A percentile compares a stretch with the other conserved stretches of the same genome.
These are phyloP conservation scores for Diplodus sargus DNA, from an alignment of 2,797 vertebrate species.

Conservation along the genomic window DNA sequence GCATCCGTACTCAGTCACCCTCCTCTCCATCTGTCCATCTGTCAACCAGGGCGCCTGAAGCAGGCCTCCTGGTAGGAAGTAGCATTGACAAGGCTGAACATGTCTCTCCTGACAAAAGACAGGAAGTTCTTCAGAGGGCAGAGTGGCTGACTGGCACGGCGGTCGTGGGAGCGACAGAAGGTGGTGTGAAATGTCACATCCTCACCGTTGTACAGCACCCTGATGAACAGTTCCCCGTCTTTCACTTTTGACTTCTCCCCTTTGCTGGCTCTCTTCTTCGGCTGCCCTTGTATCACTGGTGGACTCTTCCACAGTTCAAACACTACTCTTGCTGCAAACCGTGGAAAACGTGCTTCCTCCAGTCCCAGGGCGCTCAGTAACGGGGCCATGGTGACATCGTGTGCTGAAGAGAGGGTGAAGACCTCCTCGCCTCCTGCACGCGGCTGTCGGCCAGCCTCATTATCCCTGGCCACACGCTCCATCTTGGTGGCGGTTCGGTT, in stretches of 20 bases:
- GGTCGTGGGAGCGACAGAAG: slow-evolving; percentile 89
- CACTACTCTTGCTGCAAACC: slow-evolving; percentile 94
- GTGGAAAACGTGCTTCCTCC: slow-evolving; percentile 90
- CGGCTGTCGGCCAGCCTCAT: slow-evolving; percentile 35
- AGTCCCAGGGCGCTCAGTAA: slow-evolving; percentile 94
- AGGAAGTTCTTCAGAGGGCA: slow-evolving; percentile 94
- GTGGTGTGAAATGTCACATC: slow-evolving; percentile 96
- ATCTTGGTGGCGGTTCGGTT: slow-evolving; percentile 91
- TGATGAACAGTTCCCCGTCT: slow-evolving; percentile 86
- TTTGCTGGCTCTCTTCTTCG: slow-evolving; percentile 51
- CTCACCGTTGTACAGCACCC: slow-evolving; percentile 94
- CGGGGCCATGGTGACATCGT: slow-evolving; percentile 95
- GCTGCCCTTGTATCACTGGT: background rate
- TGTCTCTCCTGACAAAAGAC: slow-evolving; percentile 91
- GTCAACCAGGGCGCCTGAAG: slow-evolving; percentile 72
- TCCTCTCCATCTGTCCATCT: slow-evolving; percentile 17
- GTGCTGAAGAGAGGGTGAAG: slow-evolving; percentile 93
- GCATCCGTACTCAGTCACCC: background rate
- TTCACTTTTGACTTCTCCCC: slow-evolving; percentile 63
- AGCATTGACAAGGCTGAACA: slow-evolving; percentile 91
- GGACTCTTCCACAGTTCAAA: slow-evolving; percentile 96
- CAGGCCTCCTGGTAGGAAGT: slow-evolving; percentile 93
- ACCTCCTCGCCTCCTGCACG: slow-evolving; percentile 84
- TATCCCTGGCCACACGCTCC: slow-evolving; percentile 83
- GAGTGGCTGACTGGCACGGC: slow-evolving; percentile 85